Percentiles rank a stretch among this genome's conserved stretches.
Conservation (phyloP, 2,113 vertebrate species). For the Myotis brandtii region DNA sequence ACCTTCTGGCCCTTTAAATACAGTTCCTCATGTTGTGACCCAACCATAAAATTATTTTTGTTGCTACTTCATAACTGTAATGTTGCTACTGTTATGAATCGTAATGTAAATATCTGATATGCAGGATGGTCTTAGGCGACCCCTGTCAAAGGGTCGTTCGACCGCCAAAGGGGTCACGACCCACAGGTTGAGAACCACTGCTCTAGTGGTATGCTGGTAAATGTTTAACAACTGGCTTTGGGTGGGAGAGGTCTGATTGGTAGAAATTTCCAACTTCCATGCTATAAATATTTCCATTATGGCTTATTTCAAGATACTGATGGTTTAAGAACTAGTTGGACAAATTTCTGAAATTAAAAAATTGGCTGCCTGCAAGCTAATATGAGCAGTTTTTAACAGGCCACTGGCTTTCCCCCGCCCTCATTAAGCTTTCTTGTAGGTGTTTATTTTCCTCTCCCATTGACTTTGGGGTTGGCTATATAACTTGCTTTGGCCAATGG, state of each 20-base stretch:
- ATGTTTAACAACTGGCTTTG: slow-evolving; percentile 30
- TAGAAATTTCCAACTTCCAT: not conserved
- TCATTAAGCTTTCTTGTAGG: not conserved
- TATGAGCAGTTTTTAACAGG: not conserved
- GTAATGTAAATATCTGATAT: too few species aligned
- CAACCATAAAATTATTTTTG: too few species aligned
- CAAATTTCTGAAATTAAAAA: slow-evolving; percentile 51
- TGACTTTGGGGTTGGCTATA: not conserved
- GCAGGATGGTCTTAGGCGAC: too few species aligned
- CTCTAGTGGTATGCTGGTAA: not conserved
- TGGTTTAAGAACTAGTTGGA: not conserved
- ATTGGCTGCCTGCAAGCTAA: not conserved
- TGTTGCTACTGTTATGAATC: too few species aligned
- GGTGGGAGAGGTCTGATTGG: not conserved
- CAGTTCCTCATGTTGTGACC: too few species aligned
- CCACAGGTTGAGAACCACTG: too few species aligned
- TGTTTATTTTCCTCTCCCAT: not conserved
- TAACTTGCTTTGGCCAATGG: not conserved
- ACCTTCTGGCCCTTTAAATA: too few species aligned
- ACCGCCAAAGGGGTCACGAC: too few species aligned
- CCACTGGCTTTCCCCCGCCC: not conserved
- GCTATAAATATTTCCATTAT: slow-evolving; percentile 32
- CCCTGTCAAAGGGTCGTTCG: too few species aligned
- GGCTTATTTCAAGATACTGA: not conserved
- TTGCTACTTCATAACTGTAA: too few species aligned